A percentile compares a stretch with the other conserved stretches of the same genome.
Evolutionary conservation across 2,888 invertebrate genomes (phyloP).

Genomic region (Molorchus minor): DNA sequence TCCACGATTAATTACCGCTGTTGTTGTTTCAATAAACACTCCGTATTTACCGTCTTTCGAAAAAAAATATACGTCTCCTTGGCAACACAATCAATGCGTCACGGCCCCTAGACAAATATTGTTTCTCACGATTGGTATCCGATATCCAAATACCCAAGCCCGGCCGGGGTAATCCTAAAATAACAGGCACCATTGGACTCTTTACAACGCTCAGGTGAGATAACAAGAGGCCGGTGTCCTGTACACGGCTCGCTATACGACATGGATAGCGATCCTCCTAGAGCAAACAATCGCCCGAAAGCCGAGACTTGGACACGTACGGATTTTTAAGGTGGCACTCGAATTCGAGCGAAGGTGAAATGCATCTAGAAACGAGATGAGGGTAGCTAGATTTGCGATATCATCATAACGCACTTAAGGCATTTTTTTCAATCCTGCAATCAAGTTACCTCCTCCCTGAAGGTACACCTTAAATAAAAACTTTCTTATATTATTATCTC

Average conservation of each 20-base stretch:
- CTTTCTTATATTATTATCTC: too few relatives aligned
- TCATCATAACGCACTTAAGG: too few relatives aligned
- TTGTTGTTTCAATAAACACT: slow-evolving; percentile 9
- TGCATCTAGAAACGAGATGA: too few relatives aligned
- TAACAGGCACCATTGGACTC: slow-evolving; percentile 44
- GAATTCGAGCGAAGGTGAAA: neutral
- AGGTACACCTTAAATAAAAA: too few relatives aligned
- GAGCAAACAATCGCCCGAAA: slow-evolving; percentile 9
- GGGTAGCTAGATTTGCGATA: too few relatives aligned
- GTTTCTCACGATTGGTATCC: slow-evolving; percentile 26
- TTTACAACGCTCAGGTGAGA: slow-evolving; percentile 50
- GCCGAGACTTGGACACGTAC: slow-evolving; percentile 11
- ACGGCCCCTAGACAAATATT: slow-evolving; percentile 28
- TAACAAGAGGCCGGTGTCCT: slow-evolving; percentile 41
- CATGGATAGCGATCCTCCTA: slow-evolving; percentile 36
- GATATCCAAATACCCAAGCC: slow-evolving; percentile 32
- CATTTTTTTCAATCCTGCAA: too few relatives aligned
- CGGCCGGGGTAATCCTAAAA: slow-evolving; percentile 47
- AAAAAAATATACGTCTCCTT: slow-evolving; percentile 6
- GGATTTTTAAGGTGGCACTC: neutral
- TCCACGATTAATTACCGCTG: slow-evolving; percentile 1
- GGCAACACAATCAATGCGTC: slow-evolving; percentile 17
- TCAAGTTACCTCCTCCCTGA: too few relatives aligned
- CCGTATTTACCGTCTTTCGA: slow-evolving; percentile 8
- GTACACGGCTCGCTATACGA: slow-evolving; percentile 30